phyloP scores from a whole-genome alignment of 2,888 invertebrate genomes.

The Agrochola litura region DNA sequence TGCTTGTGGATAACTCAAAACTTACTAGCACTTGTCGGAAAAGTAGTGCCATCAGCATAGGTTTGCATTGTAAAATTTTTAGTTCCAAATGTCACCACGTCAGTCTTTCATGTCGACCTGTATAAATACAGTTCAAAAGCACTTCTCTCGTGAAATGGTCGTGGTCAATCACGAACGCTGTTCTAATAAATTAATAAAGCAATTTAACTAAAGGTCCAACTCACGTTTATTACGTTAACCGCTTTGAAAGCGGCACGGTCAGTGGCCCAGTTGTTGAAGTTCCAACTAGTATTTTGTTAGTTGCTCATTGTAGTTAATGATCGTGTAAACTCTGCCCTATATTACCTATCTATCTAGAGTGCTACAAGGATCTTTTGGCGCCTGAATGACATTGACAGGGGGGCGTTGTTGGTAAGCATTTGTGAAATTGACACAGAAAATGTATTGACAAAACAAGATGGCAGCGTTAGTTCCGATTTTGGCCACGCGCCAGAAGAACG shows the following conservation, averaged over 20 bases:
- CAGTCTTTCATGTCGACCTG: no score
- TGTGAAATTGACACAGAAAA: neutral
- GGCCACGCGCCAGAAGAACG: no score
- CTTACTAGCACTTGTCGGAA: no score
- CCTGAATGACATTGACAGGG: neutral
- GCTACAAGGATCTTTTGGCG: neutral
- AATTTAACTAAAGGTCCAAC: constrained; percentile 64
- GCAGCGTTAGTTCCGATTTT: no score
- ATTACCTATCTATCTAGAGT: neutral
- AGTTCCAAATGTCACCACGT: no score
- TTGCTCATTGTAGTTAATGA: constrained; percentile 57
- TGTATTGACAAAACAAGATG: neutral
- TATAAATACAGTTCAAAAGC: constrained; percentile 14
- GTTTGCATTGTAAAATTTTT: no score
- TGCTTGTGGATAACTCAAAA: no score
- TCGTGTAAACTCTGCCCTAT: constrained; percentile 29
- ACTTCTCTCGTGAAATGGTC: constrained; percentile 25
- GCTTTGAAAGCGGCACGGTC: constrained; percentile 47
- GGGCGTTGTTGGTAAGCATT: neutral
- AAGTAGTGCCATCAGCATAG: no score
- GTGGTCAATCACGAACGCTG: constrained; percentile 43
- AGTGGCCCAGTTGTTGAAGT: constrained; percentile 60
- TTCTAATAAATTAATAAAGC: constrained; percentile 64
- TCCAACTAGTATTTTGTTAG: constrained; percentile 59
- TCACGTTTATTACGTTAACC: constrained; percentile 66